phyloP scores from a whole-genome alignment of 2,113 vertebrate species.

The Porphyrio hochstetteri region DNA sequence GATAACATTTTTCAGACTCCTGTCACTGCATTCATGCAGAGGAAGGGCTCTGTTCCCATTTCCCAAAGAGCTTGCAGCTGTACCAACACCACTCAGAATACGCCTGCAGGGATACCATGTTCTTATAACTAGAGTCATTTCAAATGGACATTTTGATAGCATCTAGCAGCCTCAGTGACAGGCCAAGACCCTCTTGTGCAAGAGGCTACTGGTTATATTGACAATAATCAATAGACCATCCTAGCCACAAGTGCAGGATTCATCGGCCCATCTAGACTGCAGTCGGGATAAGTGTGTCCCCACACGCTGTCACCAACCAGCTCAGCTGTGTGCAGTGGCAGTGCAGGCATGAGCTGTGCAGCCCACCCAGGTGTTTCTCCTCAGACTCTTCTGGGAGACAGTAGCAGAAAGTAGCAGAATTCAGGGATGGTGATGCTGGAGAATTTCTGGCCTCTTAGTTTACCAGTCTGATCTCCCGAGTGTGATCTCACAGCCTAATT shows the following conservation, averaged over 20 bases:
- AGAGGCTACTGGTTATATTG: neutral
- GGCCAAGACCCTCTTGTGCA: neutral
- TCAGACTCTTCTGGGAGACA: neutral
- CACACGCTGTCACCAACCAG: neutral
- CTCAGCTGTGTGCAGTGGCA: neutral
- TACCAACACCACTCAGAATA: neutral
- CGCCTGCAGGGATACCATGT: neutral
- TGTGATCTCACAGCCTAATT: neutral
- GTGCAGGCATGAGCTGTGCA: neutral
- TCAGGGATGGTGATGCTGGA: neutral
- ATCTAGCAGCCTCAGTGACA: neutral
- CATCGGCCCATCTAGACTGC: neutral
- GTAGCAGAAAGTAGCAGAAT: neutral
- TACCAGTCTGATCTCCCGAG: neutral
- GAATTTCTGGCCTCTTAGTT: neutral
- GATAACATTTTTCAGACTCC: neutral
- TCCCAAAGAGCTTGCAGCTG: neutral
- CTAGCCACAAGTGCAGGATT: neutral
- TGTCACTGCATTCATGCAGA: neutral
- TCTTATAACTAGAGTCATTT: neutral
- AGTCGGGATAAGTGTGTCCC: neutral
- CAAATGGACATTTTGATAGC: neutral
- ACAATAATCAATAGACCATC: neutral
- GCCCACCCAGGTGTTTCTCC: neutral
- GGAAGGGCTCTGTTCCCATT: neutral